Evolutionary conservation across 2,888 invertebrate genomes (phyloP), one percentile per base, ranked within the genome.

Genomic region (Steinernema hermaphroditum): DNA sequence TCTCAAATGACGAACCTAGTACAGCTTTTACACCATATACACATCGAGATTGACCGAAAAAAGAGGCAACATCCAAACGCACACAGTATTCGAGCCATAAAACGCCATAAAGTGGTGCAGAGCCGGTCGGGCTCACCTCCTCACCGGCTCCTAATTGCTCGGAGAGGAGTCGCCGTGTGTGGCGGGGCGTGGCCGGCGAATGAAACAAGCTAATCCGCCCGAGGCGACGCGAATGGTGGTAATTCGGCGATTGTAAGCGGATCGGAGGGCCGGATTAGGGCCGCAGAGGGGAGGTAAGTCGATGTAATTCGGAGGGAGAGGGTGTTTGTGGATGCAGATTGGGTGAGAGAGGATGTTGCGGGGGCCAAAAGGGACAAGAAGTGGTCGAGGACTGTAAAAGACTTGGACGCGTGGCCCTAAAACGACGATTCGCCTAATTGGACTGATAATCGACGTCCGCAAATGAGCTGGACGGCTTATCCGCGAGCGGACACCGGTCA

Each of bases 201-300:
- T 62, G 62, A 62, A 62, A 62, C 62, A 62, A 62, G 62, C 62
- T 62, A 62, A 62, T 62, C 62, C 34, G 62, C 62, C 62, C 62
- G 62, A 62, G 62, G 62, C 62, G 62, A 32, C 62, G 27, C 54
- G 54, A 19, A 19, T 27, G 62, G 62, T 62, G 62, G 16, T 62
- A 29, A 62, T 62, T 62, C 32, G 62, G 29, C 62, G 62, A 62
- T 62, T 29, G 62, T 62, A 62, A 62, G 62, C 62, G 62, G 62
- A 62, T 62, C 62, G 62, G 22, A 27, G 54, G 29, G 16, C 62
- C 32, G 62, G 62, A 62, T 62, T 62, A 62, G 62, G 62, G 62
- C 62, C 62, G 32, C 62, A 29, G 32, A 34, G 27, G 62, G n/a
- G 22, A 12, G 62, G 62, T 62, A 62, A 62, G 29, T 32, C 62